Evolutionary conservation across 2,888 invertebrate species (phyloP), one percentile per base, ranked within the genome.

Genomic region (Timandra comae): DNA sequence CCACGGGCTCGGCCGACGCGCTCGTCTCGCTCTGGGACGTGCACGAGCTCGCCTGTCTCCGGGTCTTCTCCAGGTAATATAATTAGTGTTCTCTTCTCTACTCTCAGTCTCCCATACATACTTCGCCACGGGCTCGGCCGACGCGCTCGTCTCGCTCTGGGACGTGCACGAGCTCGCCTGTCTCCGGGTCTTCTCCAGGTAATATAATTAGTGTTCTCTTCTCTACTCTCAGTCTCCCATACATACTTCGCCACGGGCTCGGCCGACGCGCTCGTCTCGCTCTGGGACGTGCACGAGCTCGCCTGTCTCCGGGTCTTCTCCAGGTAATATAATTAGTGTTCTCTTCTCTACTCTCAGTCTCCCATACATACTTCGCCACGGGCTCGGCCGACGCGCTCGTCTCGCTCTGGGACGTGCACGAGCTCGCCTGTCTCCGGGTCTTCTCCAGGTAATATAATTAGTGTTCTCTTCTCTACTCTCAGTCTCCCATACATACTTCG

Each of bases 241-340:
- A n/a, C n/a, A n/a, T 97, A 96, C 81, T 98, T 99, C 85, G 99
- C 99, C 0, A 97, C 97, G 3, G 99, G 99, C 26, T 96, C 96
- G 10, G 98, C 98, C 0, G 99, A 99, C 85, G 99, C 99, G 0
- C 88, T 99, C 6, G 98, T 98, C 11, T 98, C 98, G 0, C 78
- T 99, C 1, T 99, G 99, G 99, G 96, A 99, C 65, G 93, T 95
- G 1, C 90, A 94, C 30, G 97, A 98, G 69, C 87, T 99, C 12
- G 96, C 97, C 19, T 99, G 99, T 68, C 87, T 97, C 12, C 82
- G 96, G 38, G 97, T 97, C 1, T 94, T 99, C 58, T 95, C 96
- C 1, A 91, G 95, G 93, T 93, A 60, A 54, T n/a, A n/a, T n/a
- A n/a, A n/a, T n/a, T n/a, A n/a, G n/a, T n/a, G n/a, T n/a, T n/a